These are phyloP conservation scores for human (Homo sapiens) DNA, from an alignment of 2,113 vertebrate genomes.

Conservation along the genomic window GRCh38 chr2:50882001-50882500, in stretches of 20 bases:
- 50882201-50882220: not conserved
- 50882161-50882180: not conserved
- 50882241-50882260: conserved; percentile 33
- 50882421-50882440: not conserved
- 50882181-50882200: not conserved
- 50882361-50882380: conserved; percentile 1
- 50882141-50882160: conserved; percentile 3
- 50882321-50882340: not conserved
- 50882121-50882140: conserved; percentile 19
- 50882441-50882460: conserved; percentile 1
- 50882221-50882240: not conserved
- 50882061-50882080: conserved; percentile 5
- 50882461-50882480: not conserved
- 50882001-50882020: conserved; percentile 48
- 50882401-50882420: not conserved
- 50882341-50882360: not conserved
- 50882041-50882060: not conserved
- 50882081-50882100: conserved; percentile 12
- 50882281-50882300: not conserved
- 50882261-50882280: not conserved
- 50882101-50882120: conserved; percentile 26
- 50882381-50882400: not conserved
- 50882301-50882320: not conserved
- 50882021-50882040: conserved; percentile 53
- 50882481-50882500: not conserved